These are phyloP conservation scores for Turdus rufiventris DNA, from an alignment of 2,113 vertebrate species.

Conservation along the genomic window DNA sequence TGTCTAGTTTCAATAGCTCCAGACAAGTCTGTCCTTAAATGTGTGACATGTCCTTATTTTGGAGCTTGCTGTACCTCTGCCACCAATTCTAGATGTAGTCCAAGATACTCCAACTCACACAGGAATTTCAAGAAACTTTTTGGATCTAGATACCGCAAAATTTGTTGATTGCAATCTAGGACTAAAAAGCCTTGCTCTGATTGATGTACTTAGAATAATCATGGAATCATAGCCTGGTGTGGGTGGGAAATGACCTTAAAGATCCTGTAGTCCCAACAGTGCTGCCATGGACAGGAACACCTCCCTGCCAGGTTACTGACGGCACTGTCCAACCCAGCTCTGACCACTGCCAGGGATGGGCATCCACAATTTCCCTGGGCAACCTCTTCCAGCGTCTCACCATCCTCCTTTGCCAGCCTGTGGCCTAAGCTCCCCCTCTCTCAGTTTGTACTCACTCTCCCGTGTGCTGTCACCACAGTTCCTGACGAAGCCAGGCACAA, in stretches of 20 bases:
- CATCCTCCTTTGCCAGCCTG: not conserved
- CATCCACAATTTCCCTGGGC: not conserved
- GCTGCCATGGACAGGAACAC: not conserved
- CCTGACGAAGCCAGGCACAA: not conserved
- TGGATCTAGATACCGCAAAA: not conserved
- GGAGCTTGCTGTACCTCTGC: not conserved
- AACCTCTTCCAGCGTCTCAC: not conserved
- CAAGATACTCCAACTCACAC: not conserved
- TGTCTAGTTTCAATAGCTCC: not conserved
- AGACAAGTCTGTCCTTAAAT: not conserved
- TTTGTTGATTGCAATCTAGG: not conserved
- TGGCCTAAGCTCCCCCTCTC: not conserved
- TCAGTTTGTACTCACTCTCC: not conserved
- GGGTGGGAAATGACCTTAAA: not conserved
- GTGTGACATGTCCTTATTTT: no score
- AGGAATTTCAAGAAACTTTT: not conserved
- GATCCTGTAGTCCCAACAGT: not conserved
- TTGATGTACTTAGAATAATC: not conserved
- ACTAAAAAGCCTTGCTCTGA: not conserved
- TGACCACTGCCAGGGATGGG: no score
- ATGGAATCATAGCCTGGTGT: not conserved
- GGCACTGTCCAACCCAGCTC: not conserved
- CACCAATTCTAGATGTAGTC: not conserved
- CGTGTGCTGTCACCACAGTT: fast-evolving
- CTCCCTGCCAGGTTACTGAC: not conserved